Evolutionary conservation across 2,888 invertebrate species (phyloP), one percentile per base, ranked within the genome.

Genomic region (Drosophila meridiana): DNA sequence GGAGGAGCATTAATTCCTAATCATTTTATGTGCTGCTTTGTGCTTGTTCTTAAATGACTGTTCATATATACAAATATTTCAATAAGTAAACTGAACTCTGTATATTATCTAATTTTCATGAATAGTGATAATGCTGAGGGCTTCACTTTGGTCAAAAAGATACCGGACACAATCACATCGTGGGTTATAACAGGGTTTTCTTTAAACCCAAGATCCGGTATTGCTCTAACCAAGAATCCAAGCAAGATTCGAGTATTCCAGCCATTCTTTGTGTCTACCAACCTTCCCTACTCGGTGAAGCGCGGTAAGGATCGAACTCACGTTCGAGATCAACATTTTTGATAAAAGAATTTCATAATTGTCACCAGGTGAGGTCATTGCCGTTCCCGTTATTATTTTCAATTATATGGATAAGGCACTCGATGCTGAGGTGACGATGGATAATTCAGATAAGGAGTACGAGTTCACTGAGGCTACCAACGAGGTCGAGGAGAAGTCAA

Each of bases 111-210:
- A 11, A n/a, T 34, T 59, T 42, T 13, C 20, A 14, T 6, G 50
- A 4, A 43, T 50, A 92, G 92, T 42, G 79, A 88, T n/a, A 89
- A 91, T 43, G 76, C 61, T 3, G 81, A 78, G 4, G 88, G 81
- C 5, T 79, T 91, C 7, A 90, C 83, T 0, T 36, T 92, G 34
- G 71, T 67, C 4, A 94, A 95, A 78, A 95, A 94, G 64, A 95
- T 97, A 13, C 98, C 98, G 0, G 96, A 96, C 88, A 96, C 96
- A 0, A 96, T 98, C 66, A 97, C 97, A 2, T 97, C 97, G 0
- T 98, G 97, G 97, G 94, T 97, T 2, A 94, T 97, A 6, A 96
- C 96, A 64, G 98, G 97, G 3, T 98, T 98, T 90, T 96, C 97
- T 5, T 93, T 98, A 74, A 96, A 96, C 92, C 94, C 95, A 0